phyloP scores from a whole-genome alignment of 2,113 vertebrate species.

The Mirounga angustirostris region DNA sequence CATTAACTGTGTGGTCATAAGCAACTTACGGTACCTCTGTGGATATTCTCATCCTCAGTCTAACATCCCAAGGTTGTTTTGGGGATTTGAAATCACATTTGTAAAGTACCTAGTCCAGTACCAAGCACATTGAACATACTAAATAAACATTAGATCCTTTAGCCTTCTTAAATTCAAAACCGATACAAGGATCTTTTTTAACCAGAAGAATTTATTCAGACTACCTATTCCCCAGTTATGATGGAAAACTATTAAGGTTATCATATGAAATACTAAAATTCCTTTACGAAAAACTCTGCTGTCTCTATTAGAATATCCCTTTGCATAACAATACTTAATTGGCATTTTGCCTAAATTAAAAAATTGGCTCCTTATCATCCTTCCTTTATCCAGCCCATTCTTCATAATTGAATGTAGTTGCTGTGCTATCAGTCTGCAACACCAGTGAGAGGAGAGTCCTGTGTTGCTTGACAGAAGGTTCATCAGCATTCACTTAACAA shows the following conservation, averaged over 20 bases:
- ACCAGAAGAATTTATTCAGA: neutral
- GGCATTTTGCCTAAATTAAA: neutral
- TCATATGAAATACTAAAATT: neutral
- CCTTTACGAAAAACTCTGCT: neutral
- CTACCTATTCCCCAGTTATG: neutral
- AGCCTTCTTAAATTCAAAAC: neutral
- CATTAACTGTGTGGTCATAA: neutral
- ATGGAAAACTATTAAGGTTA: neutral
- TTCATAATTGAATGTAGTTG: neutral
- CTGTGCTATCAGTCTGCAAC: neutral
- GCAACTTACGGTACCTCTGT: neutral
- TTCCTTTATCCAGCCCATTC: neutral
- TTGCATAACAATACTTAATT: neutral
- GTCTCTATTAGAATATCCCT: neutral
- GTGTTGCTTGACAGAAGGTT: neutral
- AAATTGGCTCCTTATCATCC: neutral
- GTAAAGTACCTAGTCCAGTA: neutral
- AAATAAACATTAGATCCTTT: neutral
- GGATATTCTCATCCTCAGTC: neutral
- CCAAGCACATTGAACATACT: neutral
- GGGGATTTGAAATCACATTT: neutral
- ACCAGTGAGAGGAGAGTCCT: neutral
- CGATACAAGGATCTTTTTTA: neutral
- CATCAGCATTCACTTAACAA: neutral
- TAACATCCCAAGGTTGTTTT: neutral